Percentiles rank a stretch among this genome's conserved stretches.
phyloP scores from a whole-genome alignment of 2,888 invertebrate genomes.

The Trachelus troglodyta region DNA sequence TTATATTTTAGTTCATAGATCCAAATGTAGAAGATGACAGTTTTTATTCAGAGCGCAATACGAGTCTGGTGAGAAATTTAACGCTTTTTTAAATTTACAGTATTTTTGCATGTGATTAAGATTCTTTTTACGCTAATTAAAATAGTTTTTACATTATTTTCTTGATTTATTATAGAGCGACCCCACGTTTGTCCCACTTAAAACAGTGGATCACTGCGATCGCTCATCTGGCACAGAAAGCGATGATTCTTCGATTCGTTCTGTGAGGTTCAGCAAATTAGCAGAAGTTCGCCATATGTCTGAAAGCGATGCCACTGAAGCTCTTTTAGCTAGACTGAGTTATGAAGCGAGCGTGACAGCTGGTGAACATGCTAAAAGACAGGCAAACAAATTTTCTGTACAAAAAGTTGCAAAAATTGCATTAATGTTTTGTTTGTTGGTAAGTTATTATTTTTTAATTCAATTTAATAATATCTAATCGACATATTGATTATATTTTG shows the following conservation, averaged over 20 bases:
- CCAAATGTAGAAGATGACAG: conserved; percentile 83
- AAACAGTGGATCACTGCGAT: conserved; percentile 77
- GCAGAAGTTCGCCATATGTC: conserved; percentile 92
- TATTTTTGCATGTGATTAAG: not conserved
- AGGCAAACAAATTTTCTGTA: conserved; percentile 82
- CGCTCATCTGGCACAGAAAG: conserved; percentile 81
- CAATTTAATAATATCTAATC: not conserved
- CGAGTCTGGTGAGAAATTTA: conserved; percentile 71
- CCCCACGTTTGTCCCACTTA: conserved; percentile 91
- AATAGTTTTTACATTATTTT: not conserved
- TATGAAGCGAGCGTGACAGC: conserved; percentile 92
- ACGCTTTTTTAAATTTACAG: not conserved
- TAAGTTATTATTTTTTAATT: conserved; percentile 65
- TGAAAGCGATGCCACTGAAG: conserved; percentile 91
- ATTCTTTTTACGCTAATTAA: not conserved
- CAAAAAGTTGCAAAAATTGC: conserved; percentile 85
- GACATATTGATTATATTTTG: not conserved
- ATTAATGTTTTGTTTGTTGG: conserved; percentile 86
- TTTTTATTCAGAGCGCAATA: conserved; percentile 77
- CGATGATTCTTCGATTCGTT: conserved; percentile 86
- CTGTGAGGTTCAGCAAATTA: conserved; percentile 91
- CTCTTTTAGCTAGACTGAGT: conserved; percentile 91
- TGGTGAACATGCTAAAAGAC: conserved; percentile 79
- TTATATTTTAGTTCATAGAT: conserved; percentile 73
- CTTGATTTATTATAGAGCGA: conserved; percentile 76